Evolutionary conservation across 2,888 invertebrate genomes (phyloP).

Genomic region (Operophtera brumata): DNA sequence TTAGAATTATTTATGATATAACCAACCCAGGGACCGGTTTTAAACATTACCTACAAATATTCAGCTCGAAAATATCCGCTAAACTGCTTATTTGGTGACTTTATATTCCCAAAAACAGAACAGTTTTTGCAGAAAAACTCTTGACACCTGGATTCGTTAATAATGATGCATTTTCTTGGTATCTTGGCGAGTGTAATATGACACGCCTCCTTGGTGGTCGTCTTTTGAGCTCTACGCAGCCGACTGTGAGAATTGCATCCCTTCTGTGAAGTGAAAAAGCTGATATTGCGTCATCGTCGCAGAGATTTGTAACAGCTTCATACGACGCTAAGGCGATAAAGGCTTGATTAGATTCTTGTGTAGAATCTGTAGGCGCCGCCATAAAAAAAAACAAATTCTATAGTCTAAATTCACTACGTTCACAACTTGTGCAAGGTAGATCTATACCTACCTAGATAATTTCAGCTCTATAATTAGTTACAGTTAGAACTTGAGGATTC

Average conservation of each 20-base stretch:
- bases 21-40: constrained; percentile 1
- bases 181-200: constrained; percentile 59
- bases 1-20: constrained; percentile 11
- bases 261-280: constrained; percentile 28
- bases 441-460: too few species aligned
- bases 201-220: constrained; percentile 67
- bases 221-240: constrained; percentile 15
- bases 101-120: constrained; percentile 11
- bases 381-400: too few species aligned
- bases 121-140: constrained; percentile 45
- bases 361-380: too few species aligned
- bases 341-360: too few species aligned
- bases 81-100: constrained; percentile 12
- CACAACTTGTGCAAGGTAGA: too few species aligned
- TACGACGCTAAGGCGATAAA: too few species aligned
- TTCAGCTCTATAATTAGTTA: too few species aligned
- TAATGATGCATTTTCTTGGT: constrained; percentile 65
- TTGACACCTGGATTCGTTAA: constrained; percentile 62
- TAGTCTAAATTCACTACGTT: too few species aligned
- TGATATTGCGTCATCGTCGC: neutral
- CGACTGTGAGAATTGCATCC: constrained; percentile 17
- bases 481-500: too few species aligned
- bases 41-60: neutral
- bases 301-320: neutral
- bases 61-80: neutral